These are phyloP conservation scores for Labrus mixtus DNA, from an alignment of 2,113 vertebrate genomes.

Conservation along the genomic window DNA sequence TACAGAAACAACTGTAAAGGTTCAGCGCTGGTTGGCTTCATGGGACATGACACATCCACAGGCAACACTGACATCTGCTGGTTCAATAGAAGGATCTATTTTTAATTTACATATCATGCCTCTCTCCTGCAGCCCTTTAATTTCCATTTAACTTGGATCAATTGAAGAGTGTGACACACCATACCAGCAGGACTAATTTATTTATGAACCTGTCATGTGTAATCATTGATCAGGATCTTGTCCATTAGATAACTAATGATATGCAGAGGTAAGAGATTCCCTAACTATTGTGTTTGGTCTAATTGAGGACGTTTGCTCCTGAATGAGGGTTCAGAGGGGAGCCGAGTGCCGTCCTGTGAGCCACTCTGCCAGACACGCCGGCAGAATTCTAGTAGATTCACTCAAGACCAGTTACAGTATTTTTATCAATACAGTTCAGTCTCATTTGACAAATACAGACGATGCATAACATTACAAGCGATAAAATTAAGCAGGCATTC, in stretches of 20 bases:
- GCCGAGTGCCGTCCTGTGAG: slow-evolving; percentile 84
- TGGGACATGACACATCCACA: slow-evolving; percentile 14
- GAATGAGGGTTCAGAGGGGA: slow-evolving; percentile 88
- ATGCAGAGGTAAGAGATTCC: slow-evolving; percentile 91
- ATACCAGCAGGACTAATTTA: slow-evolving; percentile 92
- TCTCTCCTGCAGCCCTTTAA: slow-evolving; percentile 51
- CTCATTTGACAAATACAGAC: too few species aligned
- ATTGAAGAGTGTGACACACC: slow-evolving; percentile 86
- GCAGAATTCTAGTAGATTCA: slow-evolving; percentile 37
- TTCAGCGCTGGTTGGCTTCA: neutral
- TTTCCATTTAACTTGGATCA: slow-evolving; percentile 86
- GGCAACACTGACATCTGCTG: slow-evolving; percentile 82
- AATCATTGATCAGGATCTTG: slow-evolving; percentile 90
- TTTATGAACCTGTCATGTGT: slow-evolving; percentile 96
- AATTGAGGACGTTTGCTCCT: slow-evolving; percentile 91
- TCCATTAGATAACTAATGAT: slow-evolving; percentile 90
- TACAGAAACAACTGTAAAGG: neutral
- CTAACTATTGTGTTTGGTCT: slow-evolving; percentile 94
- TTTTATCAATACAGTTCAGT: too few species aligned
- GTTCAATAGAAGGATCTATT: neutral
- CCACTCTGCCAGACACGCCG: slow-evolving; percentile 19
- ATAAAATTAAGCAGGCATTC: too few species aligned
- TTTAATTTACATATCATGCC: neutral
- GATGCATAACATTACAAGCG: too few species aligned
- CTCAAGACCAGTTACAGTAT: too few species aligned